Base-by-base conservation (phyloP, 53 echinoderm and acorn worm genomes). In the Hippasteria phrygiana region DNA sequence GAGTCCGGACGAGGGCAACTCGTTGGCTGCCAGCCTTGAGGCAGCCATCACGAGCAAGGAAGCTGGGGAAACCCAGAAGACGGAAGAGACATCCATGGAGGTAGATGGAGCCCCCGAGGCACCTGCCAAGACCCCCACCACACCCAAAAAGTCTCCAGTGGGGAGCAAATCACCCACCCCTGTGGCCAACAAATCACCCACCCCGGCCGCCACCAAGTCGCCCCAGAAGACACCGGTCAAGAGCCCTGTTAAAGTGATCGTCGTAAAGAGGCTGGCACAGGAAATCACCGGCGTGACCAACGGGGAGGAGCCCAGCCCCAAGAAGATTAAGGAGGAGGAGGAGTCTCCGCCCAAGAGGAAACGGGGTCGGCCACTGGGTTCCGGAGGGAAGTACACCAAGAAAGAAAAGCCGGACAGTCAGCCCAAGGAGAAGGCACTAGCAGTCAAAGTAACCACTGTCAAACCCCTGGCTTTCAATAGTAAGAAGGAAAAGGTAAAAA, bases 261-360 rank as follows among this genome's bases (percentile, higher is more conserved):
- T 69, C 18, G 73, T 82, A 38, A 85, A 72, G 87, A 88, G 85
- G 28, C 28, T 72, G 26, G 70, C 51, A 20, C 71, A 40, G 47
- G 31, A 75, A 29, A 80, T 62, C n/a, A 67, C 64, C 37, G 55
- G 74, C 22, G 46, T 67, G 36, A 43, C 75, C 2, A 88, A 86
- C 82, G 74, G 74, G 20, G 87, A 78, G 31, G 91, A 91, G 50
- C 93, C 93, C 2, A 72, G 73, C 20, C 31, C 83, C 18, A 94
- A 92, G 92, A 94, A 94, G 78, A 51, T 70, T 47, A 92, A 92
- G 22, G 75, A 43, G 55, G 88, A 64, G 26, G 75, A 62, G 34
- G 67, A 79, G 17, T 35, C 20, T 32, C 67, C 71, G 4, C 55
- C 43, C 9, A 90, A 93, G 55, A 93, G 72, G 66, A 82, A 75